A percentile compares a stretch with the other conserved stretches of the same genome.
phyloP scores from a whole-genome alignment of 2,113 vertebrate genomes.

The Phrynocephalus versicolor region DNA sequence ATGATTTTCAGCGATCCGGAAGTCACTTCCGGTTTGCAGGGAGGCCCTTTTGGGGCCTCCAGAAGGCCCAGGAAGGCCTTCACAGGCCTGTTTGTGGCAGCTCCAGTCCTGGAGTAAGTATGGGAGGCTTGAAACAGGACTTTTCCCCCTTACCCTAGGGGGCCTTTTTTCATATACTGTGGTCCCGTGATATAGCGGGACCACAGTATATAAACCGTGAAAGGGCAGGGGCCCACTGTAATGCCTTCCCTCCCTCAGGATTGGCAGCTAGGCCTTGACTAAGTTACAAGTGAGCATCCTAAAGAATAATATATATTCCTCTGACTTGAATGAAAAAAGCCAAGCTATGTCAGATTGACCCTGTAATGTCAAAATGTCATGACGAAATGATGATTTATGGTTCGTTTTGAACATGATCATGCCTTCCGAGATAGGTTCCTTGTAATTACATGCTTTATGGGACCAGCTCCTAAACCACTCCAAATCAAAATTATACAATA shows the following conservation, averaged over 20 bases:
- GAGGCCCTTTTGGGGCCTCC: too few relatives aligned
- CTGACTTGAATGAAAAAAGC: not conserved
- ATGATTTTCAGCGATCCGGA: too few relatives aligned
- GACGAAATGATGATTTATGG: slow-evolving; percentile 7
- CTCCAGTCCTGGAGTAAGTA: too few relatives aligned
- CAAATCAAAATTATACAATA: slow-evolving; percentile 3
- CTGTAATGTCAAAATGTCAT: not conserved
- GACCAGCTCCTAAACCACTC: slow-evolving; percentile 1
- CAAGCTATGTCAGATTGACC: not conserved
- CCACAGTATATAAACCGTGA: too few relatives aligned
- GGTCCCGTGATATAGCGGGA: too few relatives aligned
- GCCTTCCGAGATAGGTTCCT: slow-evolving; percentile 10
- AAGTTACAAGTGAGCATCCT: not conserved
- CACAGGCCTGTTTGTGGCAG: too few relatives aligned
- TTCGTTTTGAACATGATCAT: not conserved
- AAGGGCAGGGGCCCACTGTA: too few relatives aligned
- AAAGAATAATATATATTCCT: not conserved
- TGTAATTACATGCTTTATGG: slow-evolving; percentile 9
- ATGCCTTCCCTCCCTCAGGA: not conserved
- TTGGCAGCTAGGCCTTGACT: not conserved
- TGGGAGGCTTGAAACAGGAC: too few relatives aligned
- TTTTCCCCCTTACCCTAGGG: too few relatives aligned
- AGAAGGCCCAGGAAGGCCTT: too few relatives aligned
- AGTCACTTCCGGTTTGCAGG: too few relatives aligned
- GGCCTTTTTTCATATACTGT: too few relatives aligned